phyloP scores from a whole-genome alignment of 2,113 vertebrate genomes.

The Pholis gunnellus region DNA sequence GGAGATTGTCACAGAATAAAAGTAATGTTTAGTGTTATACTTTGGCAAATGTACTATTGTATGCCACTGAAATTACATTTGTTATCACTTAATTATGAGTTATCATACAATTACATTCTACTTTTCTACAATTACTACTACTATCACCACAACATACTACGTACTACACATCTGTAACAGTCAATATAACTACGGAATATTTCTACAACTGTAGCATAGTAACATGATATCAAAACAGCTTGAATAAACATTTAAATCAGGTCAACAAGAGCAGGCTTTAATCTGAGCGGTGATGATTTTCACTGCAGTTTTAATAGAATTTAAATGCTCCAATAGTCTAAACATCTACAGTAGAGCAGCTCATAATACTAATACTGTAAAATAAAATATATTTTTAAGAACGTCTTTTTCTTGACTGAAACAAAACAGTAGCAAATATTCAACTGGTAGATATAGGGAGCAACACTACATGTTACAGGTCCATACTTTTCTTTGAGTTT shows the following conservation, averaged over 20 bases:
- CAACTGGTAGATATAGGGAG: not conserved
- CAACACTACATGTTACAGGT: conserved; percentile 28
- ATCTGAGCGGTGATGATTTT: conserved; percentile 44
- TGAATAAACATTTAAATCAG: conserved; percentile 8
- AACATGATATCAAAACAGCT: conserved; percentile 15
- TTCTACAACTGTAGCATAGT: conserved; percentile 14
- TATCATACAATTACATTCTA: conserved; percentile 14
- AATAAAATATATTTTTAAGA: not conserved
- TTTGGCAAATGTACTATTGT: not conserved
- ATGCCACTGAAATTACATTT: conserved; percentile 3
- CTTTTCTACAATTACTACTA: conserved; percentile 30
- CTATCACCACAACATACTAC: conserved; percentile 43
- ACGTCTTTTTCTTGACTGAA: not conserved
- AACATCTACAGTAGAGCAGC: conserved; percentile 15
- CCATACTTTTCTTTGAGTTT: not conserved
- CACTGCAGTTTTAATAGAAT: conserved; percentile 13
- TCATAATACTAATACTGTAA: not conserved
- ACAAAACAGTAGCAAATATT: not conserved
- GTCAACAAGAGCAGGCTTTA: conserved; percentile 39
- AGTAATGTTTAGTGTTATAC: not conserved
- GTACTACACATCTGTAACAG: conserved; percentile 45
- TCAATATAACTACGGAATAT: conserved; percentile 25
- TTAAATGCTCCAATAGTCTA: conserved; percentile 41
- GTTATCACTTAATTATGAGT: not conserved
- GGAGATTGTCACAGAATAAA: conserved; percentile 26